Conservation (phyloP, 2,888 invertebrate species). For the Rhopalosiphum nymphaeae region DNA sequence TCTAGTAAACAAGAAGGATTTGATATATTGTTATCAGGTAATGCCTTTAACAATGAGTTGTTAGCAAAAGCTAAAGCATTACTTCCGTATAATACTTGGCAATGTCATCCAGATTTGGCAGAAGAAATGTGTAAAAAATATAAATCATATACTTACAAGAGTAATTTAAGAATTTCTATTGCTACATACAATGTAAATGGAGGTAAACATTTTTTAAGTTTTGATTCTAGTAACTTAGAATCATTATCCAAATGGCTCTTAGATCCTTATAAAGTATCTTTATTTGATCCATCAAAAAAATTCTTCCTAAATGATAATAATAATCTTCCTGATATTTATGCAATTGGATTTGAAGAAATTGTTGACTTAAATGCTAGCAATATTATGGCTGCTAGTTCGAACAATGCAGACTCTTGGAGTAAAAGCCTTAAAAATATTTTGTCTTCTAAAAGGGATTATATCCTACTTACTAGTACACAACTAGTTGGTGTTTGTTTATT, state of each 20-base stretch:
- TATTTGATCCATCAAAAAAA: constrained; percentile 70
- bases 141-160: constrained; percentile 81
- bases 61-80: constrained; percentile 92
- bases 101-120: constrained; percentile 86
- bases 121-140: constrained; percentile 88
- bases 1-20: constrained; percentile 98
- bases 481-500: constrained; percentile 98
- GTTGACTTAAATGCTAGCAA: constrained; percentile 99
- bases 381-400: constrained; percentile 94
- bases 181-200: constrained; percentile 99
- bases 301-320: constrained; percentile 69
- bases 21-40: constrained; percentile 92
- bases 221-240: constrained; percentile 88
- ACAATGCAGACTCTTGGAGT: constrained; percentile 95
- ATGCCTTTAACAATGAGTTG: constrained; percentile 89
- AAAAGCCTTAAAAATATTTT: constrained; percentile 93
- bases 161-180: constrained; percentile 83
- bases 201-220: constrained; percentile 96
- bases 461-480: constrained; percentile 92
- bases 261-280: constrained; percentile 78
- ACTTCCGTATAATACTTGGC: constrained; percentile 87
- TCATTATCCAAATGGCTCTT: constrained; percentile 90
- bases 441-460: constrained; percentile 88
- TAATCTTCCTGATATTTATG: constrained; percentile 88
- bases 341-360: constrained; percentile 98